Conservation (phyloP, 2,797 vertebrate genomes). For the Phalanger gymnotis region DNA sequence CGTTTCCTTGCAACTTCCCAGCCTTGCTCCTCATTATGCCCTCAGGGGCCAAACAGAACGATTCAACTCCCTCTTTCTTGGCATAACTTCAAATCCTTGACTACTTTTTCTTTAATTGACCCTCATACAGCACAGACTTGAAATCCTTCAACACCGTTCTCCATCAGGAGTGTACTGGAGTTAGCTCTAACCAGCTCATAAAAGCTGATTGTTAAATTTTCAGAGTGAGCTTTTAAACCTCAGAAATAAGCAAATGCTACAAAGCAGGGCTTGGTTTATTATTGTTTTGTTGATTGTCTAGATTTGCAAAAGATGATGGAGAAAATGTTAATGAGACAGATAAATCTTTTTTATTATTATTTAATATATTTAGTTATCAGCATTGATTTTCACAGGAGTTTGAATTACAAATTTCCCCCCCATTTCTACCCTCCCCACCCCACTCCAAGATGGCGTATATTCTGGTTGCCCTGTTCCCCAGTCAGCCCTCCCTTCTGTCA, state of each 20-base stretch:
- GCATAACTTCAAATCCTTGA: background rate
- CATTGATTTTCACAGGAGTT: too few relatives aligned
- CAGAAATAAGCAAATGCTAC: background rate
- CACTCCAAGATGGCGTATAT: too few relatives aligned
- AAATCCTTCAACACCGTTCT: background rate
- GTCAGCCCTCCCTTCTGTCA: too few relatives aligned
- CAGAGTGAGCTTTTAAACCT: background rate
- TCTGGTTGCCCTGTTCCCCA: too few relatives aligned
- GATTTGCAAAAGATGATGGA: background rate
- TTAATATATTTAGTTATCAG: too few relatives aligned
- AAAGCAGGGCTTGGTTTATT: background rate
- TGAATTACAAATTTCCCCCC: too few relatives aligned
- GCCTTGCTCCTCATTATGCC: background rate
- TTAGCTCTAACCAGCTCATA: background rate
- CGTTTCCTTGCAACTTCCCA: background rate
- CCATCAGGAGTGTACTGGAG: background rate
- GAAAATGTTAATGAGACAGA: background rate
- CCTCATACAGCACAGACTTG: background rate
- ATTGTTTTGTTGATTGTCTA: background rate
- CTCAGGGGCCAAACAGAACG: background rate
- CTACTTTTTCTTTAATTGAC: background rate
- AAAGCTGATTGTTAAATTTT: background rate
- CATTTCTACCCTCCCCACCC: too few relatives aligned
- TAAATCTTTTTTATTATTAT: too few relatives aligned
- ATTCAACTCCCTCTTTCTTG: background rate